These are phyloP conservation scores for Apteryx mantelli DNA, from an alignment of 2,113 vertebrate species.

Conservation along the genomic window DNA sequence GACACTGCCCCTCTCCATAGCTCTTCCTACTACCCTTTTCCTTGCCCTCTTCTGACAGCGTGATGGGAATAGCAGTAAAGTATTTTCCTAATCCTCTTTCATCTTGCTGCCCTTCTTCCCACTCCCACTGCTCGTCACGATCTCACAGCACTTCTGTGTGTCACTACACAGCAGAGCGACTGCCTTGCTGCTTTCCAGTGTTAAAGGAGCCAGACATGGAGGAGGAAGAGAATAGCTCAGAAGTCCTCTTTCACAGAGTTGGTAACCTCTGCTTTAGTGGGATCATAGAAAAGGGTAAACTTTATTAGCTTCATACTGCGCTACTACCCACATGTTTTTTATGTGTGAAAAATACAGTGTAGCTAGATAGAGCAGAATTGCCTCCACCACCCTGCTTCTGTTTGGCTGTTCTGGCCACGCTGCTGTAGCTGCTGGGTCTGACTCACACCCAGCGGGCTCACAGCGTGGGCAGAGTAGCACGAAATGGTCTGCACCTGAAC, in stretches of 20 bases:
- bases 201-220: fast-evolving
- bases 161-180: background rate
- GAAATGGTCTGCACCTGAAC: background rate
- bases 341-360: background rate
- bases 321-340: fast-evolving
- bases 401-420: background rate
- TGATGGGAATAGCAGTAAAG: background rate
- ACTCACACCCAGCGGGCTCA: background rate
- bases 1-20: background rate
- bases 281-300: background rate
- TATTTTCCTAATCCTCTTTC: background rate
- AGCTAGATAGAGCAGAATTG: background rate
- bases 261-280: background rate
- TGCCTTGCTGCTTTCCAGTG: background rate
- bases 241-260: background rate
- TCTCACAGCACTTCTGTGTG: background rate
- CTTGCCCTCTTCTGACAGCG: background rate
- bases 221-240: background rate
- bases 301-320: background rate
- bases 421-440: background rate
- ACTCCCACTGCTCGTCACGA: background rate
- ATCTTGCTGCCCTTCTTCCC: background rate
- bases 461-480: background rate
- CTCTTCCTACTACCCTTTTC: no score
- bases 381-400: background rate